Conservation (phyloP, 2,113 vertebrate genomes). For the Campylomormyrus numenius region DNA sequence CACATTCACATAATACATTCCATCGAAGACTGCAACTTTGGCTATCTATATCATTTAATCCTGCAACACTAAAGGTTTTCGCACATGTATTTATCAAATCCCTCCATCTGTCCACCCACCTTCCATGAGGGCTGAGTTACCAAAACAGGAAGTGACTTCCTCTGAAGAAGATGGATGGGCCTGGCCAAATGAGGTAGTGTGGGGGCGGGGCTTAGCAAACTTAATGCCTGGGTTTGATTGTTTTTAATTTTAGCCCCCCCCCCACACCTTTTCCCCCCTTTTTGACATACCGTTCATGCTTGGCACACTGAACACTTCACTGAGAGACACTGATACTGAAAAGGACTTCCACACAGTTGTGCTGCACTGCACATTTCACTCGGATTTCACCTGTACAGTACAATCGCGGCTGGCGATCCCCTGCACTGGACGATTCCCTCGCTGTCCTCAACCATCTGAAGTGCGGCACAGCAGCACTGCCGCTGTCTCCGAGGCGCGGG, state of each 20-base stretch:
- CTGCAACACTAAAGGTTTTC: neutral
- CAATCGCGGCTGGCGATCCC: neutral
- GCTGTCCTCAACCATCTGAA: neutral
- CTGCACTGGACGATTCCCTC: neutral
- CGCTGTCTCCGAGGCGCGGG: neutral
- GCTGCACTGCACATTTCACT: neutral
- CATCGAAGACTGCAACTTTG: neutral
- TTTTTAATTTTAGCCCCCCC: neutral
- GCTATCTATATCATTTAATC: neutral
- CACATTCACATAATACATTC: neutral
- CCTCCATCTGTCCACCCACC: neutral
- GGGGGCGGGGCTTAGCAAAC: neutral
- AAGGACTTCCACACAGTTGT: neutral
- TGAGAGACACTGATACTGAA: neutral
- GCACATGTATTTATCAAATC: neutral
- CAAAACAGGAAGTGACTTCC: slow-evolving; percentile 14
- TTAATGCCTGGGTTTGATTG: slow-evolving; percentile 7
- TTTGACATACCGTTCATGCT: neutral
- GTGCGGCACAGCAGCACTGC: neutral
- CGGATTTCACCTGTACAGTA: slow-evolving; percentile 10
- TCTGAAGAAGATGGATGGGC: neutral
- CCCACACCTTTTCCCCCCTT: neutral
- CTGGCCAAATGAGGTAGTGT: neutral
- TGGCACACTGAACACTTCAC: neutral
- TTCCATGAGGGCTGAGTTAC: slow-evolving; percentile 10